phyloP scores from a whole-genome alignment of 2,888 invertebrate species.

The Rhogogaster chlorosoma region DNA sequence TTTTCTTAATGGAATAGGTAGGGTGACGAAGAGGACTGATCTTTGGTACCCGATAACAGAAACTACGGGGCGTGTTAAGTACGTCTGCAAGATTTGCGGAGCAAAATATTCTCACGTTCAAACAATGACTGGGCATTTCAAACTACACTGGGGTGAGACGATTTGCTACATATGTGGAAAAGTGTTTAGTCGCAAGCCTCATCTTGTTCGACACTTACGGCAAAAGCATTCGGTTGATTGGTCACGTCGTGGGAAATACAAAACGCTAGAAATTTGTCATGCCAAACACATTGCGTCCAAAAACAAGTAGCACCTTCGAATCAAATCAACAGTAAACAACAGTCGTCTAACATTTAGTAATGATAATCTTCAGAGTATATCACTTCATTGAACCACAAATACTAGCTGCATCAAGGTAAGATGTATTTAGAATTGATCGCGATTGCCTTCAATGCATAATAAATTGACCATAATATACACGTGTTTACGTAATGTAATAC shows the following conservation, averaged over 20 bases:
- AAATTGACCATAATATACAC: neutral
- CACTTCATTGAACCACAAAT: constrained; percentile 18
- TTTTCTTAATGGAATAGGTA: constrained; percentile 44
- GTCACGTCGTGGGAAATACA: constrained; percentile 40
- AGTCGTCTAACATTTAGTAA: neutral
- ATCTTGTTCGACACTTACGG: constrained; percentile 32
- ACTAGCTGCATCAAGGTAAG: constrained; percentile 21
- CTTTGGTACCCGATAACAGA: constrained; percentile 43
- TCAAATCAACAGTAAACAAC: neutral
- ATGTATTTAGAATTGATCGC: constrained; percentile 17
- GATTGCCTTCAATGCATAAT: neutral
- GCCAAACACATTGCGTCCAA: neutral
- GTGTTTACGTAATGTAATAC: neutral
- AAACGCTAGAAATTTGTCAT: constrained; percentile 3
- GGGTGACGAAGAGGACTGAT: constrained; percentile 34
- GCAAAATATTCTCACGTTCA: constrained; percentile 42
- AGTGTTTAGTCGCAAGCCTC: constrained; percentile 39
- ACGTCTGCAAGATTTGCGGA: constrained; percentile 43
- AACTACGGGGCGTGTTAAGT: constrained; percentile 35
- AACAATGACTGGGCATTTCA: constrained; percentile 44
- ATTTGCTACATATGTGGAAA: constrained; percentile 39
- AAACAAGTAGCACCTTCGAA: constrained; percentile 7
- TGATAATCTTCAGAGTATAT: neutral
- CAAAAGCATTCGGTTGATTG: constrained; percentile 41
- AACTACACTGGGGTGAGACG: constrained; percentile 42